Conservation (phyloP, 2,113 vertebrate species). For the Perca schrenkii region DNA sequence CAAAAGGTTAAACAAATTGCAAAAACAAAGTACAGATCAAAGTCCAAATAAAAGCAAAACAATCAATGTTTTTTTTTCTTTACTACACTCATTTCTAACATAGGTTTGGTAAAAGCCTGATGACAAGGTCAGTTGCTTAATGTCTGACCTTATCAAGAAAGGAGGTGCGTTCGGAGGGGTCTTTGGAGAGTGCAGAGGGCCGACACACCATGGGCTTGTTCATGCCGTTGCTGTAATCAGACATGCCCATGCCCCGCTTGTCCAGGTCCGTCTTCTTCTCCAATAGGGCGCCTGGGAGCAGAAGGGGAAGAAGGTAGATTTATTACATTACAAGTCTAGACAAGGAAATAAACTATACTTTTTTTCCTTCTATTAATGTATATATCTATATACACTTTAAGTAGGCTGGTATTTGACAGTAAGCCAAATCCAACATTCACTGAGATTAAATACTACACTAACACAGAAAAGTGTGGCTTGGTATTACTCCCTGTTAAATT, state of each 20-base stretch:
- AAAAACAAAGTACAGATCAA: neutral
- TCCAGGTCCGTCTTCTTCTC: conserved; percentile 99
- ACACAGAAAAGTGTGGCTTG: neutral
- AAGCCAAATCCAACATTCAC: neutral
- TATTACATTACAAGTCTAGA: neutral
- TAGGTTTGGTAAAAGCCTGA: neutral
- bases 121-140: neutral
- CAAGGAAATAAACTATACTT: too few relatives aligned
- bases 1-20: neutral
- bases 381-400: neutral
- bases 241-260: conserved; percentile 96
- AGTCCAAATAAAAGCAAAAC: neutral
- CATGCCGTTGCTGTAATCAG: conserved; percentile 95
- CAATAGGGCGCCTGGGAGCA: conserved; percentile 91
- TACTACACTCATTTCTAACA: neutral
- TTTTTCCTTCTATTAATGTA: too few relatives aligned
- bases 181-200: conserved; percentile 96
- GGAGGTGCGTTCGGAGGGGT: conserved; percentile 94
- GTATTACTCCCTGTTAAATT: neutral
- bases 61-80: neutral
- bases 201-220: conserved; percentile 95
- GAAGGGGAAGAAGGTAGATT: neutral
- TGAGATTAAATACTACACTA: neutral
- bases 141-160: conserved; percentile 94
- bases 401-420: neutral